Evolutionary conservation across 2,113 vertebrate genomes (phyloP).

Genomic region (Tamias sibiricus): DNA sequence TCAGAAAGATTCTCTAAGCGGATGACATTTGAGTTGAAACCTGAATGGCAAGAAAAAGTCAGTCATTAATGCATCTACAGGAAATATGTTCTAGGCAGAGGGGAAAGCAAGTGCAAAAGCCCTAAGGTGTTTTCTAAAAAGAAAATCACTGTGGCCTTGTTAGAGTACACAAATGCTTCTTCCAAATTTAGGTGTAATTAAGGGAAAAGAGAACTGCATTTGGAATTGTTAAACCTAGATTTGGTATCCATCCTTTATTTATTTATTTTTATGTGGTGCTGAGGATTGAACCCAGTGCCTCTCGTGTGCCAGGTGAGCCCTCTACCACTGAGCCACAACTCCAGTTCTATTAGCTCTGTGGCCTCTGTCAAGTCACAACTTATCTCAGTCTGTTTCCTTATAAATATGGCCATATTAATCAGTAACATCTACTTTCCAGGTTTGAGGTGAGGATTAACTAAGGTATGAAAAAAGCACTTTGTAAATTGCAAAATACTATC

Average conservation of each 20-base stretch:
- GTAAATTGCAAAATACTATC: slow-evolving; percentile 29
- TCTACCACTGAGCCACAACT: too few relatives aligned
- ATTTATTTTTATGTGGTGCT: too few relatives aligned
- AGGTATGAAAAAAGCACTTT: background rate
- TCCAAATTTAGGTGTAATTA: slow-evolving; percentile 40
- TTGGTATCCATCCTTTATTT: background rate
- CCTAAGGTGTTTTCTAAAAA: slow-evolving; percentile 38
- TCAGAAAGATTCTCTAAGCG: slow-evolving; percentile 50
- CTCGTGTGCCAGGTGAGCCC: too few relatives aligned
- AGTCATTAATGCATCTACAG: slow-evolving; percentile 27
- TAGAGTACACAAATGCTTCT: slow-evolving; percentile 31
- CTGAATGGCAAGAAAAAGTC: background rate
- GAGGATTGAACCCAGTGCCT: too few relatives aligned
- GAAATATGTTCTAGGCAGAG: slow-evolving; percentile 29
- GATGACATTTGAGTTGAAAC: slow-evolving; percentile 31
- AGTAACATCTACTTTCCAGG: background rate
- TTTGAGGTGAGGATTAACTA: slow-evolving; percentile 23
- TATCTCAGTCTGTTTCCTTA: background rate
- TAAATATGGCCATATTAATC: slow-evolving; percentile 34
- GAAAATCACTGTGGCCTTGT: background rate
- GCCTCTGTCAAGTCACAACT: background rate
- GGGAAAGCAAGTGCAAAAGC: slow-evolving; percentile 38
- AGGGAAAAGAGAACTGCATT: background rate
- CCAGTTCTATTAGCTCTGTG: slow-evolving; percentile 23
- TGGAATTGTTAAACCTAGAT: slow-evolving; percentile 21